Evolutionary conservation across 1,140 invertebrate species (phyloP).

Genomic region (Bilobella aurantiaca): DNA sequence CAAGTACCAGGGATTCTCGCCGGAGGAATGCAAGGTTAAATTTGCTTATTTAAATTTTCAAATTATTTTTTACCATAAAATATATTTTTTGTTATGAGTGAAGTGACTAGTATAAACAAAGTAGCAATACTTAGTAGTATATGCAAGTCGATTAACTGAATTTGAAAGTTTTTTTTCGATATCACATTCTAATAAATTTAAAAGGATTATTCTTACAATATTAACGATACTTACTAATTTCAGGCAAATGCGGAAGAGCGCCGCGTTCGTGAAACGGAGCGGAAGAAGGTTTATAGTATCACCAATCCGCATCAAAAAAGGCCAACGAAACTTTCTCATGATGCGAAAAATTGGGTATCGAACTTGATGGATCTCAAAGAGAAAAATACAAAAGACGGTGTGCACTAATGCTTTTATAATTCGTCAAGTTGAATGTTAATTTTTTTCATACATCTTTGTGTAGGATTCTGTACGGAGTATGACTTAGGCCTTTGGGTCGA

Average conservation of each 20-base stretch:
- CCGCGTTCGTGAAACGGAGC: slow-evolving; percentile 17
- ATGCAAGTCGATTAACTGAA: too few relatives aligned
- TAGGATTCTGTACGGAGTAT: slow-evolving; percentile 28
- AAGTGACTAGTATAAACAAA: neutral
- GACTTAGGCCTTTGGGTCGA: slow-evolving; percentile 29
- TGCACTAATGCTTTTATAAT: neutral
- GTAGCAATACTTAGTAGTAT: neutral
- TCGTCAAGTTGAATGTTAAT: neutral
- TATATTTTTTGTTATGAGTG: slow-evolving; percentile 38
- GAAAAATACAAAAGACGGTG: slow-evolving; percentile 21
- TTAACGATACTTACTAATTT: neutral
- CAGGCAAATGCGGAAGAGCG: slow-evolving; percentile 30
- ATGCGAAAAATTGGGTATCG: slow-evolving; percentile 27
- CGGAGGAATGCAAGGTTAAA: slow-evolving; percentile 68
- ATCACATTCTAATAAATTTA: too few relatives aligned
- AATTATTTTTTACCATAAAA: too few relatives aligned
- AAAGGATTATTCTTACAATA: too few relatives aligned
- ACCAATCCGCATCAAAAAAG: slow-evolving; percentile 27
- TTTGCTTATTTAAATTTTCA: too few relatives aligned
- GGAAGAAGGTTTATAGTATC: slow-evolving; percentile 23
- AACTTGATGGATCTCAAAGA: slow-evolving; percentile 30
- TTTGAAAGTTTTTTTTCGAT: too few relatives aligned
- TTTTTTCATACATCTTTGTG: neutral
- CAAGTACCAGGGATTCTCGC: slow-evolving; percentile 57
- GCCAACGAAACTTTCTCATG: slow-evolving; percentile 25